phyloP scores from a whole-genome alignment of 2,113 vertebrate species.

The Irena cyanogastra region DNA sequence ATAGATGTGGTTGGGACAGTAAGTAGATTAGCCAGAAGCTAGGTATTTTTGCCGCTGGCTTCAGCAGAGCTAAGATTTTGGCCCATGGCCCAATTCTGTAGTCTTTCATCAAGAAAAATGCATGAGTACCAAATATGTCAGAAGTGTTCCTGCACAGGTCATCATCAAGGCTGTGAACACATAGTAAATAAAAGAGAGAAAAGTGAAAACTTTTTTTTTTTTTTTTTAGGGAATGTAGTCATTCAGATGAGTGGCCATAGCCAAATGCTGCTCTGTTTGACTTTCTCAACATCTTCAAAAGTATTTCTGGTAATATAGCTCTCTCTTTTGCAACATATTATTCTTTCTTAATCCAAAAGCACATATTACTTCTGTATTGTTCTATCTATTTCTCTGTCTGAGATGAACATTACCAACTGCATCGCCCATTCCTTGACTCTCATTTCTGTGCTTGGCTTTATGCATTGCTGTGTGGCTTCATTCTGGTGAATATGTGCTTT shows the following conservation, averaged over 20 bases:
- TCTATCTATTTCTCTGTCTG: neutral
- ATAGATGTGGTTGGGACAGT: neutral
- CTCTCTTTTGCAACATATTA: neutral
- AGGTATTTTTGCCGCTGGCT: neutral
- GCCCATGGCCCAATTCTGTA: neutral
- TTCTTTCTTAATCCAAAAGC: neutral
- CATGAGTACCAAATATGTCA: neutral
- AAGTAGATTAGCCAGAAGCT: neutral
- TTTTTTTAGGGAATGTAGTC: rapidly evolving
- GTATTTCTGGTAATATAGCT: neutral
- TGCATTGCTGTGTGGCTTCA: rapidly evolving
- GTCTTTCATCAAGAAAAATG: neutral
- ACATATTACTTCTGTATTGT: neutral
- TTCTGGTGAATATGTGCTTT: neutral
- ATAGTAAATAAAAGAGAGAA: neutral
- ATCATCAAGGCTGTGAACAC: neutral
- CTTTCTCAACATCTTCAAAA: neutral
- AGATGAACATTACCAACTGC: neutral
- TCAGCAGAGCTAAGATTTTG: neutral
- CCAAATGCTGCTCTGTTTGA: neutral
- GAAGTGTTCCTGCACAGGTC: neutral
- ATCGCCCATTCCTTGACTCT: neutral
- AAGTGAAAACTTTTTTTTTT: rapidly evolving
- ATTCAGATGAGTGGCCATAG: neutral
- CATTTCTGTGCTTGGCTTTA: neutral